A percentile compares a stretch with the other conserved stretches of the same genome.
Evolutionary conservation across 2,113 vertebrate genomes (phyloP).

Genomic region (Triplophysa dalaica): DNA sequence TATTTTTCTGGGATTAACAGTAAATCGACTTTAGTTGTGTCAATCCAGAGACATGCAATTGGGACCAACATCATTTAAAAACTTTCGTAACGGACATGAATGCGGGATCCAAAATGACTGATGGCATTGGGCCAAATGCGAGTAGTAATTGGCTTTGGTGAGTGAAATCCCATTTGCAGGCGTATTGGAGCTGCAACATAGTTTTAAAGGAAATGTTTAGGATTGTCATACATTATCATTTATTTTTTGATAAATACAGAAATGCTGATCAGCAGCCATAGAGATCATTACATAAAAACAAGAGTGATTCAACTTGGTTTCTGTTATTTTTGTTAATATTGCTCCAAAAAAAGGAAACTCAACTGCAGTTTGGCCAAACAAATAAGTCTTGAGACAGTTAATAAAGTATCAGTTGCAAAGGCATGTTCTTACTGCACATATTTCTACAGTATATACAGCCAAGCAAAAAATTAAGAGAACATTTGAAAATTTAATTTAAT

Average conservation of each 20-base stretch:
- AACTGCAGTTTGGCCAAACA: neutral
- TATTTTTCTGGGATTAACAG: neutral
- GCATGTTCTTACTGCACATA: neutral
- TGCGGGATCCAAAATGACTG: neutral
- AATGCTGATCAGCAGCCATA: neutral
- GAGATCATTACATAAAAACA: slow-evolving; percentile 3
- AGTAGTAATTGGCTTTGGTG: no score
- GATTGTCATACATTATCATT: no score
- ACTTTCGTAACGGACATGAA: neutral
- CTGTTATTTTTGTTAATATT: neutral
- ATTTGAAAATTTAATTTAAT: no score
- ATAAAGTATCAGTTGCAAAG: neutral
- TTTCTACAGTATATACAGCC: no score
- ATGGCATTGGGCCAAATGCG: neutral
- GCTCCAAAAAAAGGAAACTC: slow-evolving; percentile 21
- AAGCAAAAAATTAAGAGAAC: no score
- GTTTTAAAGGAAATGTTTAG: no score
- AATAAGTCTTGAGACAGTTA: neutral
- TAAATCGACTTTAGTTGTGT: neutral
- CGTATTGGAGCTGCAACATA: no score
- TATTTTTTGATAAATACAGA: no score
- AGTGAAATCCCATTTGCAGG: no score
- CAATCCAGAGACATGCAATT: neutral
- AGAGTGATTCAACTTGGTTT: neutral
- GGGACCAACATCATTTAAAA: neutral